Evolutionary conservation across 2,113 vertebrate species (phyloP), one percentile per base, ranked within the genome.

Genomic region (Marmota flaviventris): DNA sequence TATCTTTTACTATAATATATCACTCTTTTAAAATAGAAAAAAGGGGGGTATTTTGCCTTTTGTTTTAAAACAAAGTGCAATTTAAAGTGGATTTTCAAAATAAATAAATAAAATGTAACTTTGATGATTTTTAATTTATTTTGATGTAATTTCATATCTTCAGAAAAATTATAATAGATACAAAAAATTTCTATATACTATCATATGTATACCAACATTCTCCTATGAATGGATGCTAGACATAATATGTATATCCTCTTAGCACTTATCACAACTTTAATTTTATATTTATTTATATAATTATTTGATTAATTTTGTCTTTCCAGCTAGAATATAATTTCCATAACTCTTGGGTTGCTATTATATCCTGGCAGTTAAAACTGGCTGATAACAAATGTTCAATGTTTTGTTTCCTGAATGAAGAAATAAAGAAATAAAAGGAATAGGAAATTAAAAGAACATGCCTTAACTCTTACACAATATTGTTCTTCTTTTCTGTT

Each of bases 371-470:
- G 11, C 39, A n/a, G 10, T 67, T 92, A 87, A 92, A 91, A 91
- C 37, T 65, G 29, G 6, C 5, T 95, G 25, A 61, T 34, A 92
- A 29, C 18, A 95, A 89, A 79, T 76, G n/a, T 17, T 82, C 83
- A 81, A 63, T 65, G 58, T 85, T 95, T 93, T 95, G 83, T 69
- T 93, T 93, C 20, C 56, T 73, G 13, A 85, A 48, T 85, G 75
- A 95, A 93, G 75, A 75, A 85, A 48, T 85, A 67, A 93, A 93
- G 73, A 75, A 85, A 93, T 69, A 24, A 92, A 77, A 85, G 24
- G 16, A 65, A 73, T 65, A 14, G n/a, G 45, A 96, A 77, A 78
- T 78, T n/a, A 51, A 89, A 2, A 56, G 24, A 25, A 13, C 32
- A 61, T 32, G 4, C 25, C 24, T 69, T 34, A 75, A 69, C 42